A percentile compares a stretch with the other conserved stretches of the same genome.
These are phyloP conservation scores for Psettodes erumei DNA, from an alignment of 2,113 vertebrate species.

Conservation along the genomic window DNA sequence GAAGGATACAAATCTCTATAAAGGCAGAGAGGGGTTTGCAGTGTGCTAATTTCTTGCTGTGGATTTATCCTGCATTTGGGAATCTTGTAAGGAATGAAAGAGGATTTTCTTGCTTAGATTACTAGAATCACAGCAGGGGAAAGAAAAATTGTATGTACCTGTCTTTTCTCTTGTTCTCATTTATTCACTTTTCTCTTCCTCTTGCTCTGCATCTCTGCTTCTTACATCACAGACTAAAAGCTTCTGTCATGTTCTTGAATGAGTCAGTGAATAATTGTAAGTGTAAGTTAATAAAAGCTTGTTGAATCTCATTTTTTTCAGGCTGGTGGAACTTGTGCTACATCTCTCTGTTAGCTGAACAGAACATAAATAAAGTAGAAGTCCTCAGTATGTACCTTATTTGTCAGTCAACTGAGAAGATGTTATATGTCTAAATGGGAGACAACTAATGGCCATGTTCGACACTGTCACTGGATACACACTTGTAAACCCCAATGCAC, in stretches of 20 bases:
- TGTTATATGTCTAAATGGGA: not conserved
- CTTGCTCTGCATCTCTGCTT: not conserved
- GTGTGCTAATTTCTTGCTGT: slow-evolving; percentile 8
- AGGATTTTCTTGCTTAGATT: slow-evolving; percentile 42
- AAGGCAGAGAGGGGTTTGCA: slow-evolving; percentile 34
- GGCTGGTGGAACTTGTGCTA: not conserved
- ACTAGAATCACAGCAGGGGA: slow-evolving; percentile 26
- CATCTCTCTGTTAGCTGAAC: not conserved
- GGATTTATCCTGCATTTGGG: slow-evolving; percentile 50
- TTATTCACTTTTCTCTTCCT: not conserved
- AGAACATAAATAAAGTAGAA: not conserved
- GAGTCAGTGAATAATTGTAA: too few species aligned
- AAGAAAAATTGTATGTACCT: not conserved
- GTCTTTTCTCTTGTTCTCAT: slow-evolving; percentile 17
- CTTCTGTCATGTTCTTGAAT: not conserved
- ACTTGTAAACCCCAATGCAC: slow-evolving; percentile 4
- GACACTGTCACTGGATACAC: not conserved
- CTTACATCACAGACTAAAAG: slow-evolving; percentile 2
- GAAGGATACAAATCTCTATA: slow-evolving; percentile 43
- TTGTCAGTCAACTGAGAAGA: not conserved
- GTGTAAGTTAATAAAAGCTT: slow-evolving; percentile 1
- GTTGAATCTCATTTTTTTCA: not conserved
- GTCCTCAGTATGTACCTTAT: not conserved
- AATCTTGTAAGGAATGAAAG: slow-evolving; percentile 58
- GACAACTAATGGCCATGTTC: slow-evolving; percentile 17